phyloP scores from a whole-genome alignment of 2,797 vertebrate genomes.

The Lindbergichthys nudifrons region DNA sequence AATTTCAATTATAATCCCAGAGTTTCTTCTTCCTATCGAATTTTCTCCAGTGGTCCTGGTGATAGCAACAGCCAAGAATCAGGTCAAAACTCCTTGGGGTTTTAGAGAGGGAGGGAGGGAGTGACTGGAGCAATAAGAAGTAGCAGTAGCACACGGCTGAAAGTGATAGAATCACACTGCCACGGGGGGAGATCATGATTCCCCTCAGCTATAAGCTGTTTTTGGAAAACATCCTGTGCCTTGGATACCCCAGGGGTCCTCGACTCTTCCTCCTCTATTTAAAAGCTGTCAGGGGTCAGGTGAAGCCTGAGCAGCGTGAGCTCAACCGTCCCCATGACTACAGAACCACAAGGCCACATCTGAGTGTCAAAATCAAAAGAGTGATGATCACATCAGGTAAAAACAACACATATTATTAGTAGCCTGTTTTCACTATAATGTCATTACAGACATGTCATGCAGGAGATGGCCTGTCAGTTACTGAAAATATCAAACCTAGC shows the following conservation, averaged over 20 bases:
- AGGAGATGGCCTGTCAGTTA: conserved; percentile 13
- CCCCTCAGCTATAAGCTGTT: conserved; percentile 73
- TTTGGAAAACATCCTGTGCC: conserved; percentile 78
- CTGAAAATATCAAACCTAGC: conserved; percentile 14
- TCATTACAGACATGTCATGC: conserved; percentile 18
- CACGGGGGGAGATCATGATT: conserved; percentile 69
- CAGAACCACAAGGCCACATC: conserved; percentile 24
- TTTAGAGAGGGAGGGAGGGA: conserved; percentile 42
- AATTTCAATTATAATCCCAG: conserved; percentile 61
- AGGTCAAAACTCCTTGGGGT: conserved; percentile 74
- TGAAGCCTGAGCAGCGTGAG: conserved; percentile 39
- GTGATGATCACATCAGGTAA: conserved; percentile 55
- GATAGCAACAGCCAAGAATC: conserved; percentile 66
- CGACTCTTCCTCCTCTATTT: conserved; percentile 62
- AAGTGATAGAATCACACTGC: conserved; percentile 74
- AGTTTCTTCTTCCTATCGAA: conserved; percentile 51
- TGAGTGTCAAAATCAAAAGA: conserved; percentile 34
- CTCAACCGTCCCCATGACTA: conserved; percentile 25
- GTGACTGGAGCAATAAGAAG: conserved; percentile 45
- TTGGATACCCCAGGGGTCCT: conserved; percentile 59
- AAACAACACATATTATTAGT: conserved; percentile 34
- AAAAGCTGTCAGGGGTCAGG: conserved; percentile 67
- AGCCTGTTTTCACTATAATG: conserved; percentile 18
- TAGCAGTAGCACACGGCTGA: conserved; percentile 64
- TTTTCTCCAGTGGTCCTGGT: conserved; percentile 61